A percentile compares a stretch with the other conserved stretches of the same genome.
Evolutionary conservation across 2,888 invertebrate species (phyloP).

Genomic region (Aphelenchoides bicaudatus): DNA sequence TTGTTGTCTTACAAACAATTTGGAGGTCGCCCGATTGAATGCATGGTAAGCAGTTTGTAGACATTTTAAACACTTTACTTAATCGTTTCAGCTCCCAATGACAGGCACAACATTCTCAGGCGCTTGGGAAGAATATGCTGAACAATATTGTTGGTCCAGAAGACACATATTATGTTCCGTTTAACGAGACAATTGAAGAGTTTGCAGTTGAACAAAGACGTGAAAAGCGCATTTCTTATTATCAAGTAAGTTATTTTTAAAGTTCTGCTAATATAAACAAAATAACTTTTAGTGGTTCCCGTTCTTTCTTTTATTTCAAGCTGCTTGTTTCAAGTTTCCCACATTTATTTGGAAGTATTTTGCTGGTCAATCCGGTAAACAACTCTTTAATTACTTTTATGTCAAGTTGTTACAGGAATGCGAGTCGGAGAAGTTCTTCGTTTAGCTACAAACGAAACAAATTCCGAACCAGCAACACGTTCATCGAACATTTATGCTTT

Average conservation of each 20-base stretch:
- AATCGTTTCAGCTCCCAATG: conserved; percentile 21
- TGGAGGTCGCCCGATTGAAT: conserved; percentile 55
- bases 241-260: conserved; percentile 27
- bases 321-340: conserved; percentile 54
- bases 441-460: conserved; percentile 50
- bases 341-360: conserved; percentile 59
- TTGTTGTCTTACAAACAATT: conserved; percentile 58
- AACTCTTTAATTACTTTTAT: background rate
- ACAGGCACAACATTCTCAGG: conserved; percentile 21
- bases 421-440: conserved; percentile 57
- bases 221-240: conserved; percentile 33
- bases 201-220: conserved; percentile 19
- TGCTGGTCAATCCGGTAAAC: conserved; percentile 50
- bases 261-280: too few species aligned
- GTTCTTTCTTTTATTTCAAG: conserved; percentile 56
- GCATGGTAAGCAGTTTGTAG: too few species aligned
- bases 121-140: conserved; percentile 30
- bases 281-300: conserved; percentile 38
- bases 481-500: conserved; percentile 49
- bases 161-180: conserved; percentile 56
- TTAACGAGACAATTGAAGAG: conserved; percentile 34
- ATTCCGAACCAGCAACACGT: conserved; percentile 57
- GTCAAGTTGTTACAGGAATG: too few species aligned
- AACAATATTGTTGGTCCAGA: conserved; percentile 51
- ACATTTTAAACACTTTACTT: too few species aligned